Percentiles rank a stretch among this genome's conserved stretches.
Evolutionary conservation across 2,888 invertebrate species (phyloP).

Genomic region (Anodontia alba): DNA sequence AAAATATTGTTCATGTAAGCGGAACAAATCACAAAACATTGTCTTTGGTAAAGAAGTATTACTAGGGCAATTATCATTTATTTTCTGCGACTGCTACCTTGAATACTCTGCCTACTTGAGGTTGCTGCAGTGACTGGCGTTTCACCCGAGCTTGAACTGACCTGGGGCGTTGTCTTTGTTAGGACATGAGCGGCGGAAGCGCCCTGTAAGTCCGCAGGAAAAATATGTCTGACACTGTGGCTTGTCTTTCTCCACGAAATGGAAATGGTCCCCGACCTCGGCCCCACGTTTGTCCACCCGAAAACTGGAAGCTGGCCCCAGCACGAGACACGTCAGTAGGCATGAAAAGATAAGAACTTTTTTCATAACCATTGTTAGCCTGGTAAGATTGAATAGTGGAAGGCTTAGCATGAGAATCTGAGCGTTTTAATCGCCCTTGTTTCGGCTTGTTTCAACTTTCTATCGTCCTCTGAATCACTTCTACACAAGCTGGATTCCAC

Average conservation of each 20-base stretch:
- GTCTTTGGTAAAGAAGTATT: too few relatives aligned
- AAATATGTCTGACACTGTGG: background rate
- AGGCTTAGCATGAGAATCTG: background rate
- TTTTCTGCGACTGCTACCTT: too few relatives aligned
- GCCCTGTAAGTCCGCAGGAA: too few relatives aligned
- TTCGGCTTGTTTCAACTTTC: conserved; percentile 16
- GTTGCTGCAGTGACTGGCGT: too few relatives aligned
- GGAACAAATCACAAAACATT: background rate
- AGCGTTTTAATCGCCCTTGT: conserved; percentile 1
- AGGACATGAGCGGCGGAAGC: too few relatives aligned
- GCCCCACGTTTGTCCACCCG: background rate
- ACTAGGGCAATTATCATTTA: too few relatives aligned
- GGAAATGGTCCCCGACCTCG: background rate
- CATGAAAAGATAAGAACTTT: background rate
- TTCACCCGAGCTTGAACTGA: too few relatives aligned
- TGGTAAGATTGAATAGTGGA: background rate
- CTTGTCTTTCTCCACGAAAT: background rate
- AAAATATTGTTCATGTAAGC: background rate
- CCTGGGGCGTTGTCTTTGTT: too few relatives aligned
- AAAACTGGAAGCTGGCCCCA: background rate
- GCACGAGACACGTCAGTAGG: too few relatives aligned
- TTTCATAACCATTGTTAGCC: background rate
- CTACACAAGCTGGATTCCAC: background rate
- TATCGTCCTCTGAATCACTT: conserved; percentile 15
- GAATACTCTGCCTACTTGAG: too few relatives aligned